Percentiles rank a stretch among this genome's conserved stretches.
Evolutionary conservation across 2,113 vertebrate species (phyloP).

Genomic region (Cephalopholis sonnerati): DNA sequence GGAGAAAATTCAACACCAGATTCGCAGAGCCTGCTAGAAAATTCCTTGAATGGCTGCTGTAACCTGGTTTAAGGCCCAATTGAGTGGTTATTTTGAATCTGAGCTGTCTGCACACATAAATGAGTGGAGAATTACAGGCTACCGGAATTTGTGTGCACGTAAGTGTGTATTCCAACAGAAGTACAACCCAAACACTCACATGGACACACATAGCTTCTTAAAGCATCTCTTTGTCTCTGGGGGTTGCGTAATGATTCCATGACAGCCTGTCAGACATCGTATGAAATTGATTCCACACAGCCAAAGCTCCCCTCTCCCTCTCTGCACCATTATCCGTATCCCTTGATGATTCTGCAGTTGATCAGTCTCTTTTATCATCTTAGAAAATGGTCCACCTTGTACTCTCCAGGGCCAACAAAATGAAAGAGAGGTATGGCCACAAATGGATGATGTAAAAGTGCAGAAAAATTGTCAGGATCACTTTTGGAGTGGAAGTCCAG

Average conservation of each 20-base stretch:
- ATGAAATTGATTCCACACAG: conserved; percentile 73
- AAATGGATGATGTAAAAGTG: neutral
- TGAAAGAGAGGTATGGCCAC: neutral
- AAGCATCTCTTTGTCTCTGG: conserved; percentile 74
- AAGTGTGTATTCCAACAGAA: conserved; percentile 25
- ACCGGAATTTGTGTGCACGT: conserved; percentile 32
- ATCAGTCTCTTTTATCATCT: conserved; percentile 35
- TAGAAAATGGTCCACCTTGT: conserved; percentile 1
- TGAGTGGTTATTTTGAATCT: conserved; percentile 16
- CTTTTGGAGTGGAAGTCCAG: neutral
- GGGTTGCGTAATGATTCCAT: conserved; percentile 71
- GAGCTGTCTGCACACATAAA: conserved; percentile 34
- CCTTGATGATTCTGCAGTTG: conserved; percentile 8
- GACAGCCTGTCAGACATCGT: conserved; percentile 71
- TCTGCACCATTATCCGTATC: conserved; percentile 33
- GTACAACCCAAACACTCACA: conserved; percentile 26
- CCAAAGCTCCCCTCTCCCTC: conserved; percentile 39
- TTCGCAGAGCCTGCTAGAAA: neutral
- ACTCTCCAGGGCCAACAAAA: conserved; percentile 1
- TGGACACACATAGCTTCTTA: conserved; percentile 40
- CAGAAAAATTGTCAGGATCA: neutral
- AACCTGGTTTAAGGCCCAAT: conserved; percentile 47
- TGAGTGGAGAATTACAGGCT: conserved; percentile 53
- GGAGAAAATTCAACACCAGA: conserved; percentile 31
- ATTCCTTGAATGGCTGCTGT: conserved; percentile 40